Conservation (phyloP, 2,113 vertebrate species). For the Paraplagusia blochii region DNA sequence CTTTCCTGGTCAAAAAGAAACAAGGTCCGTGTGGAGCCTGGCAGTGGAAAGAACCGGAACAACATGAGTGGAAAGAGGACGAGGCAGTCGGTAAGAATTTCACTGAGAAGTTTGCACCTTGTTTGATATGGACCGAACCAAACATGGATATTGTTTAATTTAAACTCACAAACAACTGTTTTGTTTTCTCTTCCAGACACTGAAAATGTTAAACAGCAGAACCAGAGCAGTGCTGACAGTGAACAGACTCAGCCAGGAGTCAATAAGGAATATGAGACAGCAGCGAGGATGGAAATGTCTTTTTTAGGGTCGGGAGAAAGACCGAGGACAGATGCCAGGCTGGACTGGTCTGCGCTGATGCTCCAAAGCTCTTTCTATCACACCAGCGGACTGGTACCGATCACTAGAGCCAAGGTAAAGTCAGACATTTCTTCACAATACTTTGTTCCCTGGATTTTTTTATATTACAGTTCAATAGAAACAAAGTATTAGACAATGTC, state of each 20-base stretch:
- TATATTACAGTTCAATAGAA: too few relatives aligned
- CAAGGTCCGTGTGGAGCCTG: constrained; percentile 49
- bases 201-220: constrained; percentile 18
- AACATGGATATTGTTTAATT: neutral
- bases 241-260: constrained; percentile 13
- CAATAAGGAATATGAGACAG: constrained; percentile 1
- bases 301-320: constrained; percentile 7
- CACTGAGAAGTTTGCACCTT: too few relatives aligned
- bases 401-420: constrained; percentile 64
- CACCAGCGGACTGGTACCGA: constrained; percentile 29
- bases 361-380: constrained; percentile 41
- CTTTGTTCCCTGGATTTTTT: too few relatives aligned
- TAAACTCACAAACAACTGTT: neutral
- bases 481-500: too few relatives aligned
- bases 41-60: constrained; percentile 69
- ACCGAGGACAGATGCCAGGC: constrained; percentile 17
- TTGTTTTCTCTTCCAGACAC: constrained; percentile 1
- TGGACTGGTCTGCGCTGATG: constrained; percentile 50
- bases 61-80: constrained; percentile 34
- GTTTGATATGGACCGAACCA: neutral
- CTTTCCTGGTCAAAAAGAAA: constrained; percentile 79
- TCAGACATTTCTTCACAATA: too few relatives aligned
- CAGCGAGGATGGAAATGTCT: constrained; percentile 10
- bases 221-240: neutral
- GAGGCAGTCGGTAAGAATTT: constrained; percentile 43